These are phyloP conservation scores for Drosophila dunni DNA, from an alignment of 1,140 invertebrate genomes.

Conservation along the genomic window DNA sequence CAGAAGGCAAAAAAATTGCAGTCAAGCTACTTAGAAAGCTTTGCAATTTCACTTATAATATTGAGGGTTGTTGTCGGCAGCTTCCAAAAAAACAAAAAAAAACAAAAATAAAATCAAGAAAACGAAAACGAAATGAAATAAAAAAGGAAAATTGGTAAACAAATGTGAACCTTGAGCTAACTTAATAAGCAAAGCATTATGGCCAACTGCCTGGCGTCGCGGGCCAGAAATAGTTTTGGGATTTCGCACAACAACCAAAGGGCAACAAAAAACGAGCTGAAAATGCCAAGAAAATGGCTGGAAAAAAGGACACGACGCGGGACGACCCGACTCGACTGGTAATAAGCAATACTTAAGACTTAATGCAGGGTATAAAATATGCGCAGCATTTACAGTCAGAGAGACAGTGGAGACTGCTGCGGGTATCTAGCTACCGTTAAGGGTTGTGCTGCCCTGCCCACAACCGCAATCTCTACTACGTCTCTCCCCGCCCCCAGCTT, in stretches of 20 bases:
- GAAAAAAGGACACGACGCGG: constrained; percentile 34
- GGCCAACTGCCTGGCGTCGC: constrained; percentile 5
- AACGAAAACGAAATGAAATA: neutral
- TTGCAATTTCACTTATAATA: constrained; percentile 19
- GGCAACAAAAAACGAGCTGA: neutral
- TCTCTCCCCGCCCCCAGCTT: neutral
- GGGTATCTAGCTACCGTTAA: neutral
- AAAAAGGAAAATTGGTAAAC: constrained; percentile 55
- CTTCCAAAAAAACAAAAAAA: constrained; percentile 1
- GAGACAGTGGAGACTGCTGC: constrained; percentile 1
- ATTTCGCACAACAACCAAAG: constrained; percentile 2
- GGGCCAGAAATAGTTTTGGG: constrained; percentile 35
- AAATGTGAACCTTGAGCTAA: constrained; percentile 63
- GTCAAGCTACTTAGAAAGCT: constrained; percentile 64
- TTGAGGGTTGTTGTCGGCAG: constrained; percentile 34
- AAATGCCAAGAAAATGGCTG: neutral
- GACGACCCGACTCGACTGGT: constrained; percentile 18
- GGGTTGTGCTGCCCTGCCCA: constrained; percentile 11
- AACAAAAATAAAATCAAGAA: neutral
- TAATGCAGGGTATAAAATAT: constrained; percentile 81
- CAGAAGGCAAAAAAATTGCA: constrained; percentile 39
- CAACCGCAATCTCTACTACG: constrained; percentile 42
- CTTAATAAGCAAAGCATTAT: constrained; percentile 77
- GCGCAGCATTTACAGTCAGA: constrained; percentile 69
- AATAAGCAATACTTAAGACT: constrained; percentile 82